Evolutionary conservation across 2,888 invertebrate genomes (phyloP).

Genomic region (Pheosia tremula): DNA sequence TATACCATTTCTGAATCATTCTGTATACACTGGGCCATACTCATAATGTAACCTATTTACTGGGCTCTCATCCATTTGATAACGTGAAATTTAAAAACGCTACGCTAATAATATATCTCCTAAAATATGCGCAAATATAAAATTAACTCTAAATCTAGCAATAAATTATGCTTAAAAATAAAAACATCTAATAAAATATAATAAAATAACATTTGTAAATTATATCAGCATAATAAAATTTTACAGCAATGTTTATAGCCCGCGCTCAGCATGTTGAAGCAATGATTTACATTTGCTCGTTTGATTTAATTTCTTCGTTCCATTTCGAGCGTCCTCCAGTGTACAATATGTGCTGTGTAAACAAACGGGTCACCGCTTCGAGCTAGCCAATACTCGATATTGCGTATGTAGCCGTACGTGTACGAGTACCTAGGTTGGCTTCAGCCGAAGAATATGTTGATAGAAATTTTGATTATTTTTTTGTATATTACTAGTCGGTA

Average conservation of each 20-base stretch:
- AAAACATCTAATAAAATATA: background rate
- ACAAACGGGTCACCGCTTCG: conserved; percentile 32
- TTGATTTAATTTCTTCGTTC: background rate
- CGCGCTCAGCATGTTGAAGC: background rate
- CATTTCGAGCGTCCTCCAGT: conserved; percentile 33
- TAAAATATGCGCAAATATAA: background rate
- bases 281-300: background rate
- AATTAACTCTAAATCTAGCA: background rate
- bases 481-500: too few relatives aligned
- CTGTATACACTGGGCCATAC: too few relatives aligned
- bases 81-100: background rate
- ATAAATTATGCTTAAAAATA: conserved; percentile 1
- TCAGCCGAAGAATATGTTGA: too few relatives aligned
- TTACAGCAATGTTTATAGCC: background rate
- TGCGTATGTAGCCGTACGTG: conserved; percentile 11
- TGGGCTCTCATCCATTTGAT: background rate
- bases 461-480: too few relatives aligned
- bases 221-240: background rate
- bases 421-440: too few relatives aligned
- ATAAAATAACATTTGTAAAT: background rate
- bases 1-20: too few relatives aligned
- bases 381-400: conserved; percentile 22
- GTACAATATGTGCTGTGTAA: conserved; percentile 30
- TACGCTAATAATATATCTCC: background rate
- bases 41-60: background rate